Evolutionary conservation across 2,797 vertebrate genomes (phyloP), one percentile per base, ranked within the genome.

Genomic region (Carduelis carduelis): DNA sequence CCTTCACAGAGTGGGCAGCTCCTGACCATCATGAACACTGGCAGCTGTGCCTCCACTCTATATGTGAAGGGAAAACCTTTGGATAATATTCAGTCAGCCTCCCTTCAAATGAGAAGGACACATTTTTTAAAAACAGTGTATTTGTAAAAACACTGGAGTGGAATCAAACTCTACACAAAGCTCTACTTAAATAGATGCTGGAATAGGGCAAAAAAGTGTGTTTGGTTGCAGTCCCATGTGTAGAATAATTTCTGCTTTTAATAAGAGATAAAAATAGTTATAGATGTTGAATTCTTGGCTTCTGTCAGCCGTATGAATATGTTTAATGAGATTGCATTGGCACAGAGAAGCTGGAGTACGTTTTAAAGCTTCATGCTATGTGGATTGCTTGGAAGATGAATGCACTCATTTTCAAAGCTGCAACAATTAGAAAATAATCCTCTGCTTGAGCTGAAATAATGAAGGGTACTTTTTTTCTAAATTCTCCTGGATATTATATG

Each of bases 391-490:
- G 57, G 71, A 87, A 80, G 78, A 96, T 87, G 89, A 95, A 94
- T 79, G 66, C 44, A 39, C 24, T 87, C 41, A 61, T 91, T 96
- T 93, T 91, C 65, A 83, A 91, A 88, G 93, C 82, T 83, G 83
- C 37, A 94, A 91, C 88, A 76, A 95, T 91, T 74, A 90, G 60
- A 93, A 87, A 83, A 81, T 81, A 93, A 90, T 81, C 85, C 81
- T 83, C 90, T 77, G 56, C 88, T 89, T 89, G 52, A 43, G 57
- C 34, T 83, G 83, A 77, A 92, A 89, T 72, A 81, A 92, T 35
- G 56, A 93, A 75, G n/a, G 44, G 30, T 66, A 60, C 13, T 13
- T 83, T 53, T 53, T 63, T 56, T 21, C 30, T 35, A 63, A 87
- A 70, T 52, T 77, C 37, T 84, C 56, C 66, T 74, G 56, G 86